phyloP scores from a whole-genome alignment of 2,888 invertebrate genomes.

The Drosophila falleni region DNA sequence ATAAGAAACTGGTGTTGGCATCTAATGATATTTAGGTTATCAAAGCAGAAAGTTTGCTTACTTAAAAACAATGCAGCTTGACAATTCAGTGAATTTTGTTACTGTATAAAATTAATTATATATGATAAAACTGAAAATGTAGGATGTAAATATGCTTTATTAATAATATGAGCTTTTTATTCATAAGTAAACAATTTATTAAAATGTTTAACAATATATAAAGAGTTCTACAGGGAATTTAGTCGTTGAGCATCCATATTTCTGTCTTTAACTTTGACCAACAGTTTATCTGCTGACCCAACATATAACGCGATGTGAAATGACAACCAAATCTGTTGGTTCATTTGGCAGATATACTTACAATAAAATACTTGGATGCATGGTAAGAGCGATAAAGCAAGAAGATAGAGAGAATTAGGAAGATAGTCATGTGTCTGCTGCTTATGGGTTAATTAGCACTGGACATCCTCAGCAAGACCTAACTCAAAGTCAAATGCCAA shows the following conservation, averaged over 20 bases:
- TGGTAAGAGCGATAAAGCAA: slow-evolving; percentile 3
- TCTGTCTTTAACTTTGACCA: background rate
- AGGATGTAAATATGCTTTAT: background rate
- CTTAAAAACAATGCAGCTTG: background rate
- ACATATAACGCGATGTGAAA: slow-evolving; percentile 42
- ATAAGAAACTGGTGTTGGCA: slow-evolving; percentile 37
- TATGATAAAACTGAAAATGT: background rate
- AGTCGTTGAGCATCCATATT: background rate
- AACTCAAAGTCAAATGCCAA: slow-evolving; percentile 63
- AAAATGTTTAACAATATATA: too few relatives aligned
- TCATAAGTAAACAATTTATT: too few relatives aligned
- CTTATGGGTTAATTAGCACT: slow-evolving; percentile 77
- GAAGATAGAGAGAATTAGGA: slow-evolving; percentile 12
- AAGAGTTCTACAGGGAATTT: background rate
- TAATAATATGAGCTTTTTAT: too few relatives aligned
- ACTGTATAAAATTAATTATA: too few relatives aligned
- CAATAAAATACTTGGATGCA: slow-evolving; percentile 27
- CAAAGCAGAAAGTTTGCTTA: slow-evolving; percentile 26
- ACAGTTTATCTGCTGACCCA: slow-evolving; percentile 50
- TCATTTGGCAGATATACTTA: slow-evolving; percentile 42
- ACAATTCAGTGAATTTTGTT: slow-evolving; percentile 4
- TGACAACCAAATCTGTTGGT: slow-evolving; percentile 21
- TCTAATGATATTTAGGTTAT: slow-evolving; percentile 48
- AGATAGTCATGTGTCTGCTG: slow-evolving; percentile 51
- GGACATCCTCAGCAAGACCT: slow-evolving; percentile 40